Evolutionary conservation across 2,113 vertebrate genomes (phyloP).

Genomic region (Acinonyx jubatus): DNA sequence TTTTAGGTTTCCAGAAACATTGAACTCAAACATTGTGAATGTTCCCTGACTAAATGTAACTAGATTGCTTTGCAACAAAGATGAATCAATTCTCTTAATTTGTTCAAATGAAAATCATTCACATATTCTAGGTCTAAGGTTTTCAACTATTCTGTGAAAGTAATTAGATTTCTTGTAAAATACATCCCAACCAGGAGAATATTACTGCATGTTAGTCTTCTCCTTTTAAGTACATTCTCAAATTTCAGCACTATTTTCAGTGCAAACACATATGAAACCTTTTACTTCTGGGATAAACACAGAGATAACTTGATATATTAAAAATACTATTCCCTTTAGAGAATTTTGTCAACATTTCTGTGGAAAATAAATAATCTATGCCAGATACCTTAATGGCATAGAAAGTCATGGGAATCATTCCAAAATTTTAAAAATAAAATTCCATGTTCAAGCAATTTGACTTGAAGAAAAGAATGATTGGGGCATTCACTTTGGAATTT

Average conservation of each 20-base stretch:
- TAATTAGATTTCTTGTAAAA: conserved; percentile 63
- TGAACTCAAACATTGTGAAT: conserved; percentile 43
- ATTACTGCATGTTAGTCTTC: conserved; percentile 13
- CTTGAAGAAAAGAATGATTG: not conserved
- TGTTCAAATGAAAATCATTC: conserved; percentile 64
- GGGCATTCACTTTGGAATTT: not conserved
- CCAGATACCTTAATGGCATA: not conserved
- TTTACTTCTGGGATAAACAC: conserved; percentile 44
- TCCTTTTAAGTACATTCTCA: conserved; percentile 33
- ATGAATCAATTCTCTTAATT: conserved; percentile 62
- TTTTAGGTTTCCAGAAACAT: conserved; percentile 32
- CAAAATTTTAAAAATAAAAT: conserved; percentile 3
- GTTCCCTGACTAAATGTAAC: conserved; percentile 57
- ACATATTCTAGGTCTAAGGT: conserved; percentile 33
- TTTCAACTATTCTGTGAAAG: conserved; percentile 46
- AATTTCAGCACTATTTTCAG: conserved; percentile 12
- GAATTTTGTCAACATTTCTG: conserved; percentile 35
- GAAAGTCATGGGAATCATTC: not conserved
- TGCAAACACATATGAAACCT: not conserved
- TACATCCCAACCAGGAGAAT: not conserved
- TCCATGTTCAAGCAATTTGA: not conserved
- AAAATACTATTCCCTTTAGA: not conserved
- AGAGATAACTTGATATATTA: not conserved
- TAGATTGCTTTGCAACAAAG: conserved; percentile 43
- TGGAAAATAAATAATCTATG: conserved; percentile 21